Base-by-base conservation (phyloP, 1,140 invertebrate species). In the Panagrolaimus sp. region DNA sequence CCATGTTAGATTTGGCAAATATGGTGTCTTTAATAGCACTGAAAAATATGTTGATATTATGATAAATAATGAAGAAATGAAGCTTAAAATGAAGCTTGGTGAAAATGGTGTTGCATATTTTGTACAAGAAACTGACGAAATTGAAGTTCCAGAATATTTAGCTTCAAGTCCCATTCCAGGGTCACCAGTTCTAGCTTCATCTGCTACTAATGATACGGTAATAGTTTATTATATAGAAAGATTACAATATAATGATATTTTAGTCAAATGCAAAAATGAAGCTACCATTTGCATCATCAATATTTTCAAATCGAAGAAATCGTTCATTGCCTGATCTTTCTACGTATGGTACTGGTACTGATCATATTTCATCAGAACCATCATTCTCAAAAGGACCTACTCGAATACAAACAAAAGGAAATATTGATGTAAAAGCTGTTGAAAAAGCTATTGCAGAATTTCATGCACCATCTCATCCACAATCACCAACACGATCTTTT, bases 41-140 rank as follows among this genome's bases (percentile, higher is more conserved):
- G 93, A 98, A 81, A 98, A 98, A 70, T 79, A 97, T 92, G 95
- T 98, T 76, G 95, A 99, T 82, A 92, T 99, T 81, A 92, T 96
- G 84, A 90, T 99, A 73, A 99, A 99, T 89, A 93, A 93, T 62
- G 89, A 93, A 75, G 88, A 91, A 5, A 88, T 92, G 16, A 73
- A 74, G 42, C 90, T 99, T 82, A 93, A 97, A 81, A 99, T 99
- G 96, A 98, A 98, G 86, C 85, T 99, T 14, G 96, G 95, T 31
- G 93, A 98, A 79, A 92, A 92, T 23, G 96, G 96, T 3, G 95
- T 98, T 84, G 96, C n/a, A n/a, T n/a, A n/a, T n/a, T n/a, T n/a
- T n/a, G n/a, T n/a, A n/a, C n/a, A n/a, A n/a, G n/a, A n/a, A n/a
- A n/a, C n/a, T n/a, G n/a, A n/a, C n/a, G n/a, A n/a, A n/a, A n/a